These are phyloP conservation scores for Pteria penguin DNA, from an alignment of 2,888 invertebrate genomes.

Conservation along the genomic window DNA sequence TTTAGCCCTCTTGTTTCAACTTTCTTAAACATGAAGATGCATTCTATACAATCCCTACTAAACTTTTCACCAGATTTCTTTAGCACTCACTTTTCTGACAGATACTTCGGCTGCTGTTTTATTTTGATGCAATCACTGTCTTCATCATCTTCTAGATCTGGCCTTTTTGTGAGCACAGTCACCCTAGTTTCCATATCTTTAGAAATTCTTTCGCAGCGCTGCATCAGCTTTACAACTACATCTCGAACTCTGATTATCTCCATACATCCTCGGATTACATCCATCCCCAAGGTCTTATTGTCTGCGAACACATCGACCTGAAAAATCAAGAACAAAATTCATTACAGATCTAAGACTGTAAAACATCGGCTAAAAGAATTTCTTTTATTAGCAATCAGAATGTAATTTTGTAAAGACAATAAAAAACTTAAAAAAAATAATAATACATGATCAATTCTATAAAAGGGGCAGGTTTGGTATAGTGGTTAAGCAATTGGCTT, in stretches of 20 bases:
- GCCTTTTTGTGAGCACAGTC: conserved; percentile 82
- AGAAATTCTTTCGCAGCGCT: conserved; percentile 91
- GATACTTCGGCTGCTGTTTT: conserved; percentile 86
- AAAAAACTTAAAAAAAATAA: too few species aligned
- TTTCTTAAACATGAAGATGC: too few species aligned
- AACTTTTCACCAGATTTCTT: background rate
- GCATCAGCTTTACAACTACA: conserved; percentile 89
- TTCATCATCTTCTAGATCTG: conserved; percentile 82
- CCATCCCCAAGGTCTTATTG: conserved; percentile 86
- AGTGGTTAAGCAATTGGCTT: too few species aligned
- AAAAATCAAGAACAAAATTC: conserved; percentile 23
- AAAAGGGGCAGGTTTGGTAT: too few species aligned
- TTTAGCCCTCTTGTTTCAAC: too few species aligned
- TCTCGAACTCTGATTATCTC: conserved; percentile 84
- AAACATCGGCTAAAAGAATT: background rate
- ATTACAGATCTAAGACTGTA: background rate
- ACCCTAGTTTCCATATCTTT: conserved; percentile 90
- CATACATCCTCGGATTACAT: conserved; percentile 90
- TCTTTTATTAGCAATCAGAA: too few species aligned
- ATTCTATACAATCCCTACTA: background rate
- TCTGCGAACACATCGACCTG: conserved; percentile 83
- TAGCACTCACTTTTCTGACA: conserved; percentile 84
- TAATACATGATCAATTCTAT: too few species aligned
- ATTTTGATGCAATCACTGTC: conserved; percentile 81
- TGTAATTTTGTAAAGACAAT: too few species aligned